Percentiles rank a stretch among this genome's conserved stretches.
Conservation (phyloP, 2,113 vertebrate genomes). For the Hippocampus guttulatus region DNA sequence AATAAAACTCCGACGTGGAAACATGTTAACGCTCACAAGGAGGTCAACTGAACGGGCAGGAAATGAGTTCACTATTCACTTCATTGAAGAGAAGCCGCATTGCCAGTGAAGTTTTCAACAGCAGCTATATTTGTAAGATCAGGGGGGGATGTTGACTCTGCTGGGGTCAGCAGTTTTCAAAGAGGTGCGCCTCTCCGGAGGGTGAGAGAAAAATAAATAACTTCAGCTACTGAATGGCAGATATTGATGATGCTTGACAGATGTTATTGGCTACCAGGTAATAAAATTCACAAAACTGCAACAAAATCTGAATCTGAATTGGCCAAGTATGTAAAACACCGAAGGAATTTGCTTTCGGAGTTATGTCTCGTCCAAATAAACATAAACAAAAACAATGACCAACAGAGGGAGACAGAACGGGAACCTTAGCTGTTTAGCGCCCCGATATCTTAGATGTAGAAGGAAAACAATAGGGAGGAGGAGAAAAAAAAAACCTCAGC, state of each 20-base stretch:
- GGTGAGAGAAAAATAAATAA: neutral
- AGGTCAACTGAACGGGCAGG: neutral
- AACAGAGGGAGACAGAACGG: no score
- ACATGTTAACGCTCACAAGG: slow-evolving; percentile 7
- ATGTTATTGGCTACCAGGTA: neutral
- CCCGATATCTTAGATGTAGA: no score
- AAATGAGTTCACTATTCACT: slow-evolving; percentile 3
- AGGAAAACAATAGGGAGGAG: no score
- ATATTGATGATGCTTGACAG: neutral
- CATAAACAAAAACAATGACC: no score
- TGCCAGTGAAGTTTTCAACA: slow-evolving; percentile 7
- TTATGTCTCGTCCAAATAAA: no score
- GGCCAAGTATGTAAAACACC: neutral
- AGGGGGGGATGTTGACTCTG: neutral
- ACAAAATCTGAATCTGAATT: neutral
- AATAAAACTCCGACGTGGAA: slow-evolving; percentile 3
- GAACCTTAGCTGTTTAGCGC: no score
- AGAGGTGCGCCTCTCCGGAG: neutral
- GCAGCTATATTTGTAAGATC: slow-evolving; percentile 7
- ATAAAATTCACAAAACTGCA: neutral
- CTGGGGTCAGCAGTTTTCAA: slow-evolving; percentile 4
- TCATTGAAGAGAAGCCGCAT: slow-evolving; percentile 10
- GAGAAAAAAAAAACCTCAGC: no score
- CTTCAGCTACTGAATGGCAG: slow-evolving; percentile 1
- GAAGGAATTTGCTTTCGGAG: neutral